Percentiles rank a stretch among this genome's conserved stretches.
Conservation (phyloP, 1,140 invertebrate genomes). For the Lordiphosa stackelbergi region DNA sequence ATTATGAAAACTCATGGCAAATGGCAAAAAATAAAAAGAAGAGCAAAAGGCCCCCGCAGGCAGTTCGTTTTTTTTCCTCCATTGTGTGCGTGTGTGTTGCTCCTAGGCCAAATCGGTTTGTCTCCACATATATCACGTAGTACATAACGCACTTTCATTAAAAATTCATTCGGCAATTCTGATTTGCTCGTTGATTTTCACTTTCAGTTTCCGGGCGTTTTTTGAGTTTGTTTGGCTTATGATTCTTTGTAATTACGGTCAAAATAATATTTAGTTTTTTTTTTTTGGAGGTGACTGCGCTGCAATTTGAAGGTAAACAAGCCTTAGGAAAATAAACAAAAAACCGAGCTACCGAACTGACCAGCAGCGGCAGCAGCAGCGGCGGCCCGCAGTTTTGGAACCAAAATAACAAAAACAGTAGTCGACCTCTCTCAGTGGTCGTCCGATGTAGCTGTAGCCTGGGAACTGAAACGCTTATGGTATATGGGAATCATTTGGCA, state of each 20-base stretch:
- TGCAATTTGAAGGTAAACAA: constrained; percentile 57
- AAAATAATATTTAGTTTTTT: constrained; percentile 76
- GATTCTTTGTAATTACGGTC: constrained; percentile 69
- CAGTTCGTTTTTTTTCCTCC: constrained; percentile 26
- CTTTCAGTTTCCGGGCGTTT: constrained; percentile 56
- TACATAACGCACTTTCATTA: constrained; percentile 44
- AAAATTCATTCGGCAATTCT: constrained; percentile 46
- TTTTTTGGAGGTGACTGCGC: constrained; percentile 20
- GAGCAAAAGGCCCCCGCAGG: constrained; percentile 45
- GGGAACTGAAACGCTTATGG: neutral
- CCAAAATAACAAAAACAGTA: constrained; percentile 4
- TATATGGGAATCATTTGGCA: neutral
- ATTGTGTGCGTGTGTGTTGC: constrained; percentile 10
- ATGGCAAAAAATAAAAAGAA: constrained; percentile 42
- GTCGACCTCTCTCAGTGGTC: neutral
- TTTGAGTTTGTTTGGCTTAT: constrained; percentile 19
- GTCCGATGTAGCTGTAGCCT: neutral
- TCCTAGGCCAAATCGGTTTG: constrained; percentile 47
- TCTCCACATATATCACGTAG: constrained; percentile 68
- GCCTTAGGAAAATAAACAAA: constrained; percentile 68
- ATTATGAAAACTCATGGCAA: constrained; percentile 73
- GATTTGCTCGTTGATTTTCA: constrained; percentile 36
- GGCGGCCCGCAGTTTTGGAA: constrained; percentile 6
- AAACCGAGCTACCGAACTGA: constrained; percentile 18
- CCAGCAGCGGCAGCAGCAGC: constrained; percentile 7